Conservation (phyloP, 2,888 invertebrate genomes). For the Plagiodera versicolora region DNA sequence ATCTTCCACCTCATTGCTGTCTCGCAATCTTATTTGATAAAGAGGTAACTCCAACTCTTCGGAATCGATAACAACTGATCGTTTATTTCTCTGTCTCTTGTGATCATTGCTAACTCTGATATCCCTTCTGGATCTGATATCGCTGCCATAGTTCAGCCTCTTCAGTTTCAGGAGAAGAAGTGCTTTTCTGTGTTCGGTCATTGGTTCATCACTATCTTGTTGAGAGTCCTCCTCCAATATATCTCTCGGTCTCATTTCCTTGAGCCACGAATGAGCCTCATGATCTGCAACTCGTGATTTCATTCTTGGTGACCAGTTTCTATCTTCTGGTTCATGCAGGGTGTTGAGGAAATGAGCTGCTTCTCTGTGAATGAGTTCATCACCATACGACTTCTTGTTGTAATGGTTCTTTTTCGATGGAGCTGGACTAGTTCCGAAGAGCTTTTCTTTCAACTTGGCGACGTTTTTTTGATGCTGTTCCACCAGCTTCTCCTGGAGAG, state of each 20-base stretch:
- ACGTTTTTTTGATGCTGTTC: slow-evolving; percentile 22
- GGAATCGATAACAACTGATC: slow-evolving; percentile 27
- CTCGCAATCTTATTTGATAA: slow-evolving; percentile 26
- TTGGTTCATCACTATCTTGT: neutral
- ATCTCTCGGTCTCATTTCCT: slow-evolving; percentile 16
- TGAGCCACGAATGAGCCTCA: slow-evolving; percentile 12
- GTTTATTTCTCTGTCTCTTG: slow-evolving; percentile 9
- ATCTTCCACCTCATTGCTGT: slow-evolving; percentile 18
- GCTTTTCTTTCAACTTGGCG: slow-evolving; percentile 21
- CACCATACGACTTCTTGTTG: neutral
- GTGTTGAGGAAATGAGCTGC: slow-evolving; percentile 7
- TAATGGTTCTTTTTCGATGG: slow-evolving; percentile 11
- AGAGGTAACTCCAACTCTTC: slow-evolving; percentile 26
- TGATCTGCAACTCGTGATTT: neutral
- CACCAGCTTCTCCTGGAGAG: slow-evolving; percentile 22
- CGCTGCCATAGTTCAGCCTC: slow-evolving; percentile 32
- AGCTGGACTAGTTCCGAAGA: slow-evolving; percentile 6
- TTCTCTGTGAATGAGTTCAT: slow-evolving; percentile 3
- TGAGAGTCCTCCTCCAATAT: slow-evolving; percentile 5
- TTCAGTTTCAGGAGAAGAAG: slow-evolving; percentile 37
- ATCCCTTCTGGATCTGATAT: slow-evolving; percentile 20
- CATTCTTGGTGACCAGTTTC: neutral
- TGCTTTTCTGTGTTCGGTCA: slow-evolving; percentile 21
- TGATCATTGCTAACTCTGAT: neutral
- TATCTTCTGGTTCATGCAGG: slow-evolving; percentile 6